Conservation (phyloP, 92 coral and sea anemone species). For the Zoanthus solanderi region DNA sequence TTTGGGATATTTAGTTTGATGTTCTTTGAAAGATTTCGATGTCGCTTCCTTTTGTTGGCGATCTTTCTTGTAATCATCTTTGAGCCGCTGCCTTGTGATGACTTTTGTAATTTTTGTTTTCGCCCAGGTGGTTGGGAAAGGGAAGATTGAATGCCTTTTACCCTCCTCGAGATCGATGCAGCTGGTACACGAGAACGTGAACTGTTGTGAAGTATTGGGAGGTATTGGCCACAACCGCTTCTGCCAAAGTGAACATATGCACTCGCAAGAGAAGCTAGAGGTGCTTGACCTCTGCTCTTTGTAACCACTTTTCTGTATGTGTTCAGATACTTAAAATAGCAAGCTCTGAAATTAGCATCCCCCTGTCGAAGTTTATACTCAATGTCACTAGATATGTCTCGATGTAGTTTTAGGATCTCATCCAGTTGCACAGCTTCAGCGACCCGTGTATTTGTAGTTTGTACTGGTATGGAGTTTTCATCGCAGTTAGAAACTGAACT, state of each 20-base stretch:
- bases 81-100: background rate
- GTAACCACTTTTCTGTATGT: constrained; percentile 56
- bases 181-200: constrained; percentile 52
- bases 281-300: constrained; percentile 72
- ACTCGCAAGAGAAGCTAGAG: constrained; percentile 69
- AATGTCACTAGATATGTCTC: constrained; percentile 62
- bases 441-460: constrained; percentile 15
- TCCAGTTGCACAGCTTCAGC: constrained; percentile 42
- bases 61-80: constrained; percentile 56
- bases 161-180: constrained; percentile 59
- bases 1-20: constrained; percentile 61
- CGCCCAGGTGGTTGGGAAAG: constrained; percentile 66
- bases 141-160: constrained; percentile 63
- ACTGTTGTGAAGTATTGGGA: constrained; percentile 64
- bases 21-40: constrained; percentile 54
- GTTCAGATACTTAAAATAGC: constrained; percentile 63
- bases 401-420: constrained; percentile 58
- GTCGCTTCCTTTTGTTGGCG: constrained; percentile 52
- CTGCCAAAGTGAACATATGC: constrained; percentile 69
- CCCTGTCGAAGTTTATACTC: constrained; percentile 65
- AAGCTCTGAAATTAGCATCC: constrained; percentile 53
- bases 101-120: background rate
- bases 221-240: constrained; percentile 50
- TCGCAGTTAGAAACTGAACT: background rate
- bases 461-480: constrained; percentile 8